phyloP scores from a whole-genome alignment of 2,113 vertebrate species.

The Passer montanus region DNA sequence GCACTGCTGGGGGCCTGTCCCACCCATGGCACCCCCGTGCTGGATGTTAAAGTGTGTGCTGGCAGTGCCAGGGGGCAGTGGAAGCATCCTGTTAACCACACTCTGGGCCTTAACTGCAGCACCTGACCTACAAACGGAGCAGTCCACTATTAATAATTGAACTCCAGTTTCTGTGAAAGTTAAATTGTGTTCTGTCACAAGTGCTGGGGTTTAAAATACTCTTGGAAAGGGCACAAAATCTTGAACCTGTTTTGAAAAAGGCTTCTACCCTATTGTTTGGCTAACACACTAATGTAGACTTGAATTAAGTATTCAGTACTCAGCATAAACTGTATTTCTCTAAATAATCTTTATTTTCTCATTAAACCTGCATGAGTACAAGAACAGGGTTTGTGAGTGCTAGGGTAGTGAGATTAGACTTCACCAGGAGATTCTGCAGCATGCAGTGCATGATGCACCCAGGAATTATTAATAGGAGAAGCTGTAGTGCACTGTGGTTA shows the following conservation, averaged over 20 bases:
- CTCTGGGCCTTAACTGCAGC: neutral
- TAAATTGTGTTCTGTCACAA: neutral
- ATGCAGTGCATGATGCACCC: neutral
- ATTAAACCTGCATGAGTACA: neutral
- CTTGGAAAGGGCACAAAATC: neutral
- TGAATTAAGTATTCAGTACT: neutral
- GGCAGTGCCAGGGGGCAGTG: neutral
- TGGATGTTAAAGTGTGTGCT: accelerated
- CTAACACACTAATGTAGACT: neutral
- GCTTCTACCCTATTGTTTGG: neutral
- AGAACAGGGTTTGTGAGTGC: neutral
- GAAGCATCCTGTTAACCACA: neutral
- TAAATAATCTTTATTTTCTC: neutral
- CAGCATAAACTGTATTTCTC: neutral
- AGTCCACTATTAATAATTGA: neutral
- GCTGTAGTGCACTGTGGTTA: neutral
- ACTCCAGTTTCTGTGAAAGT: neutral
- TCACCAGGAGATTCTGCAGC: neutral
- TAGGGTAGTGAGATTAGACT: neutral
- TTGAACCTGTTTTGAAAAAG: neutral
- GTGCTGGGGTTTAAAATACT: neutral
- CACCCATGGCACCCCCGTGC: accelerated
- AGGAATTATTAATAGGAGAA: neutral
- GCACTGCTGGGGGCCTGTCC: neutral
- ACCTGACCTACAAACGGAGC: neutral